A percentile compares a stretch with the other conserved stretches of the same genome.
Conservation (phyloP, 2,113 vertebrate species). For the Anser brachyrhynchus region DNA sequence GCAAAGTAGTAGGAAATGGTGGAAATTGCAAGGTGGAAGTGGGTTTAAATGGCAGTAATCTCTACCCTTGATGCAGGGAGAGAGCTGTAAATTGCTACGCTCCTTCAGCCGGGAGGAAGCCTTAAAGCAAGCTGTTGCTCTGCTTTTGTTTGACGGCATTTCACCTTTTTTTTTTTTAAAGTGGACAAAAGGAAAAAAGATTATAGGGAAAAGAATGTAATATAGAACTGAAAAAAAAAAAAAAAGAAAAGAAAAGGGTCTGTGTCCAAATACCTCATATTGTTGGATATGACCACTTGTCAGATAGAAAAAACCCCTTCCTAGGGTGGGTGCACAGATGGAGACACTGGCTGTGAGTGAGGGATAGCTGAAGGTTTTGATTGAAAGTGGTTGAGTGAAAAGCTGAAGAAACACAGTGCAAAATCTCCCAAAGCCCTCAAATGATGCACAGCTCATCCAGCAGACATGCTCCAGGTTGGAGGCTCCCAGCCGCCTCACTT, state of each 20-base stretch:
- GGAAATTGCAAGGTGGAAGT: constrained; percentile 27
- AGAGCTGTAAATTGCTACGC: constrained; percentile 12
- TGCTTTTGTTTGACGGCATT: background rate
- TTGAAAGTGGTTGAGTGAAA: background rate
- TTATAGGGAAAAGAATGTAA: background rate
- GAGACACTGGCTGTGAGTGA: background rate
- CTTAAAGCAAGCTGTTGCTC: background rate
- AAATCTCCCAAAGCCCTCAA: background rate
- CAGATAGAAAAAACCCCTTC: background rate
- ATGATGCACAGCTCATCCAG: background rate
- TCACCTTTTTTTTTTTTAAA: constrained; percentile 5
- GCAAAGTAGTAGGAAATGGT: constrained; percentile 17
- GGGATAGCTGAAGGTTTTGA: background rate
- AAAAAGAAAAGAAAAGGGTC: fast-evolving
- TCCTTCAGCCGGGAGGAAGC: background rate
- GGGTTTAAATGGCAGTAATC: constrained; percentile 34
- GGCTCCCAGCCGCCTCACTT: background rate
- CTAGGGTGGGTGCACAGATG: background rate
- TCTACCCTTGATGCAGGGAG: background rate
- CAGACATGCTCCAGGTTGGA: background rate
- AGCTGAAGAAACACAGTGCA: background rate
- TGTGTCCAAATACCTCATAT: background rate
- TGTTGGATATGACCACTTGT: background rate
- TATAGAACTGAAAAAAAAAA: fast-evolving
- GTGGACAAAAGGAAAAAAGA: background rate